Percentiles rank a stretch among this genome's conserved stretches.
These are phyloP conservation scores for Labeo calbasu DNA, from an alignment of 2,797 vertebrate genomes.

Conservation along the genomic window DNA sequence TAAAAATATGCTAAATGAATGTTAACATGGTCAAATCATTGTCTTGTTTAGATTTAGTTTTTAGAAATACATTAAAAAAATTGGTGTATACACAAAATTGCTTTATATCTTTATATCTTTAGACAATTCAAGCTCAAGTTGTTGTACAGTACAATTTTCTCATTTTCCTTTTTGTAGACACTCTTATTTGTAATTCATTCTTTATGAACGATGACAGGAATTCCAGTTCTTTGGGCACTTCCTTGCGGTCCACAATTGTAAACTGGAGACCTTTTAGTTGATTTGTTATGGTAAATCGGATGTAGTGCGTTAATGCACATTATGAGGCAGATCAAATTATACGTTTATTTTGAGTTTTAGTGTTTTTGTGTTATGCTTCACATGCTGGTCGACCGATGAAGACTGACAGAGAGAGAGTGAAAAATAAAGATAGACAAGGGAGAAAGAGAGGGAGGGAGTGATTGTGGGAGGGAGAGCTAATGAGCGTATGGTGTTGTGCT, in stretches of 20 bases:
- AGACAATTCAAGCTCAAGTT: too few relatives aligned
- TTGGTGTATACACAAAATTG: too few relatives aligned
- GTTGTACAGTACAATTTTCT: too few relatives aligned
- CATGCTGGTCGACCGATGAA: constrained; percentile 14
- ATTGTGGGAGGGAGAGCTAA: constrained; percentile 40
- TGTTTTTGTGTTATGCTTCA: constrained; percentile 26
- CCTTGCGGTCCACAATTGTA: background rate
- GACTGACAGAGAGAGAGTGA: constrained; percentile 27
- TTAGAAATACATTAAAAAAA: background rate
- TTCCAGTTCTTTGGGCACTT: background rate
- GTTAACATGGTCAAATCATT: background rate
- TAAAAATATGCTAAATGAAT: background rate
- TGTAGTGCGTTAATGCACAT: constrained; percentile 2
- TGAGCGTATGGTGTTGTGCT: constrained; percentile 37
- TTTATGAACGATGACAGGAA: background rate
- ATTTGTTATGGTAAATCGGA: constrained; percentile 20
- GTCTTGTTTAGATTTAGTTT: background rate
- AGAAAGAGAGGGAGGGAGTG: constrained; percentile 3
- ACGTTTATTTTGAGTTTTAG: constrained; percentile 28
- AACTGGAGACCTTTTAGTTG: constrained; percentile 3
- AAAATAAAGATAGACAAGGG: constrained; percentile 25
- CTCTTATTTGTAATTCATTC: background rate
- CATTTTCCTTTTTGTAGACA: too few relatives aligned
- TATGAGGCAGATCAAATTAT: constrained; percentile 30
- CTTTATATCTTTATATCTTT: too few relatives aligned